Evolutionary conservation across 1,140 invertebrate species (phyloP).

Genomic region (Rhagoletis zephyria): DNA sequence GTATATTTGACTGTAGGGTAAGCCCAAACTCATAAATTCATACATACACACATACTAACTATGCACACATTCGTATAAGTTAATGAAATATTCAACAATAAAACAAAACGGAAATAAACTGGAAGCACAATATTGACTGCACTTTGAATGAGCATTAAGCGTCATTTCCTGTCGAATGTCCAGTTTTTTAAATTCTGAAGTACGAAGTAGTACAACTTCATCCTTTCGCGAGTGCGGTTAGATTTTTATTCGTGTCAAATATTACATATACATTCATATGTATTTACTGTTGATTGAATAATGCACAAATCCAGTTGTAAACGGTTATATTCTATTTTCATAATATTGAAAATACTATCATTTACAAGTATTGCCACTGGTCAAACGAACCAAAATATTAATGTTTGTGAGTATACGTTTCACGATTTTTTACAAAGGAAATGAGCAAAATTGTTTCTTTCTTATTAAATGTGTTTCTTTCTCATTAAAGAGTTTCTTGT

Average conservation of each 20-base stretch:
- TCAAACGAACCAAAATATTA: slow-evolving; percentile 70
- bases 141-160: not conserved
- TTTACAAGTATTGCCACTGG: not conserved
- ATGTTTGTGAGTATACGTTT: slow-evolving; percentile 67
- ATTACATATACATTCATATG: not conserved
- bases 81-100: slow-evolving; percentile 41
- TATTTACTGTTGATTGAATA: not conserved
- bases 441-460: too few relatives aligned
- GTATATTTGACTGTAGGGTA: too few relatives aligned
- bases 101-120: slow-evolving; percentile 18
- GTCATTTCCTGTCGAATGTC: not conserved
- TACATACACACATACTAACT: not conserved
- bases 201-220: not conserved
- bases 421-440: too few relatives aligned
- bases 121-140: not conserved
- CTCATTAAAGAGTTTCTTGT: too few relatives aligned
- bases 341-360: slow-evolving; percentile 15
- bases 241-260: not conserved
- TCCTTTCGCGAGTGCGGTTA: slow-evolving; percentile 23
- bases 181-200: not conserved
- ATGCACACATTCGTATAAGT: not conserved
- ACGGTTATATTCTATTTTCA: not conserved
- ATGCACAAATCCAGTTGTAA: not conserved
- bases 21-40: not conserved
- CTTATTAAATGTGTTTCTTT: too few relatives aligned